These are phyloP conservation scores for Argya squamiceps DNA, from an alignment of 2,797 vertebrate species.

Conservation along the genomic window DNA sequence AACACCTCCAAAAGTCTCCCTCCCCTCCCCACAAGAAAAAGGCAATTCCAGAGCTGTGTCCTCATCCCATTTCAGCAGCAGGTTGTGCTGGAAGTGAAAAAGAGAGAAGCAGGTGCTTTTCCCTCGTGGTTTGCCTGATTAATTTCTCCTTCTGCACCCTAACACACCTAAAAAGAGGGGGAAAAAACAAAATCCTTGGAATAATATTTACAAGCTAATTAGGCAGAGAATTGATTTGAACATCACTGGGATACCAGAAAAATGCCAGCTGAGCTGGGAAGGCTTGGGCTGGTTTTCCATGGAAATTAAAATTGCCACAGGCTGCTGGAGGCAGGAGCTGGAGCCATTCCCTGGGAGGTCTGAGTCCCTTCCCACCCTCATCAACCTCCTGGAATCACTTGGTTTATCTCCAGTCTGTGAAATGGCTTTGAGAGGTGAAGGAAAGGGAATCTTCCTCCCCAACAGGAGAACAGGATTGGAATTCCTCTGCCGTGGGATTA, in stretches of 20 bases:
- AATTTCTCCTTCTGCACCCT: not conserved
- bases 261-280: not conserved
- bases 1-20: not conserved
- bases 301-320: not conserved
- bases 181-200: fast-evolving
- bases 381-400: not conserved
- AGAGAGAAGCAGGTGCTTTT: not conserved
- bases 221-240: not conserved
- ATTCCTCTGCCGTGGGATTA: not conserved
- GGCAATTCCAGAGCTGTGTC: not conserved
- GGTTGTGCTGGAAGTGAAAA: not conserved
- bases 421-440: not conserved
- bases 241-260: not conserved
- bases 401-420: not conserved
- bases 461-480: not conserved
- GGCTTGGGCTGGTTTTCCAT: not conserved
- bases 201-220: not conserved
- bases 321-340: not conserved
- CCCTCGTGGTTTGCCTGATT: fast-evolving
- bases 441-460: not conserved
- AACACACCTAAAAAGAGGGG: not conserved
- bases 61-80: not conserved
- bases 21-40: not conserved
- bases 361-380: not conserved
- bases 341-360: not conserved